Base-by-base conservation (phyloP, 2,113 vertebrate genomes). In the Chaetodon trifascialis region DNA sequence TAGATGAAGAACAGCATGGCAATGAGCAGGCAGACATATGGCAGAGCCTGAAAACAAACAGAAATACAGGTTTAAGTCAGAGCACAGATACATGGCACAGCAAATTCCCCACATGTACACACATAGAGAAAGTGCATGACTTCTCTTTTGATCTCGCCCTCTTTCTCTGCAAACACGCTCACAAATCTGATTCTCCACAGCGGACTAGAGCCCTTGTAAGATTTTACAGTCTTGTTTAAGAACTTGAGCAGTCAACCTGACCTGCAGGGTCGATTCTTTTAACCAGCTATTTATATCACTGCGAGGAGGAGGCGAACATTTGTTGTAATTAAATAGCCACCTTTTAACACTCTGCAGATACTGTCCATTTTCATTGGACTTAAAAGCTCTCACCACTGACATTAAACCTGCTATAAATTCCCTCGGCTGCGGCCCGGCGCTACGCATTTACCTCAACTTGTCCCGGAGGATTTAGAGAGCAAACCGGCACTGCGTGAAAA, bases 1-100 rank as follows among this genome's bases (percentile, higher is more conserved):
- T 99, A 99, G 95, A 99, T 99, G 95, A 99, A 99, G 94, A 99
- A 99, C 66, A 99, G 95, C 98, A 99, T 99, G 80, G 98, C 98
- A 42, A 99, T 99, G 83, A 99, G 97, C 60, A 99, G 97, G 88
- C 97, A 99, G 90, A 99, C 98, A 0, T 99, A 99, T 1, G 98
- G 98, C 92, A 99, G 94, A 6, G 98, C 97, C 97, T 99, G 93
- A 65, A 83, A 79, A 69, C 74, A 83, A 67, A 82, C 17, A 91
- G 10, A 55, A 16, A 71, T 14, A 25, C 14, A 73, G 55, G 10
- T 59, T 21, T 66, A 30, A 83, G 15, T 17, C 9, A 34, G 19
- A 36, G 12, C 60, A 68, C 40, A 63, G 25, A 42, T 34, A 36
- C 8, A 76, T 16, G 6, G 3, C 16, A n/a, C 21, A 54, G 23